A percentile compares a stretch with the other conserved stretches of the same genome.
Evolutionary conservation across 2,113 vertebrate genomes (phyloP).

Genomic region (Silurus asotus): DNA sequence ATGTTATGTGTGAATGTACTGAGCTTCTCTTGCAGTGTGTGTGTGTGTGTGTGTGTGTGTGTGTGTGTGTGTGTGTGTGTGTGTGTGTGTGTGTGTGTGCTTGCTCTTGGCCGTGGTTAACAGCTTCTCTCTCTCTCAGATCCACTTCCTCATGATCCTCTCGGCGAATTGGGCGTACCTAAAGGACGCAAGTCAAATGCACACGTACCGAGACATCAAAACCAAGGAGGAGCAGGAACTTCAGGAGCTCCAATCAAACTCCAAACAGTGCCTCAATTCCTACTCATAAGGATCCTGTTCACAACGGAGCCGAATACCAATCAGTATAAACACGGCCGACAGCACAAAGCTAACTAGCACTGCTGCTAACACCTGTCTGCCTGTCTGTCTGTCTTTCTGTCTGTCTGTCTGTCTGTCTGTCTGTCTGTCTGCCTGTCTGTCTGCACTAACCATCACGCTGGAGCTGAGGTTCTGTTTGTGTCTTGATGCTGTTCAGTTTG

Average conservation of each 20-base stretch:
- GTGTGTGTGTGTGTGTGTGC: constrained; percentile 50
- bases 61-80: no score
- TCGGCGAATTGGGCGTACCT: constrained; percentile 99
- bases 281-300: constrained; percentile 84
- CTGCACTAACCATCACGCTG: neutral
- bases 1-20: constrained; percentile 63
- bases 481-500: neutral
- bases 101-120: constrained; percentile 90
- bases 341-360: constrained; percentile 75
- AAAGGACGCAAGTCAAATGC: constrained; percentile 98
- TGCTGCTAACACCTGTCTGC: constrained; percentile 61
- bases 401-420: no score
- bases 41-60: no score
- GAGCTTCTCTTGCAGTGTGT: constrained; percentile 59
- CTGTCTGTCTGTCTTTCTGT: no score
- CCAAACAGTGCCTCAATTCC: constrained; percentile 99
- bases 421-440: constrained; percentile 54
- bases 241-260: constrained; percentile 96
- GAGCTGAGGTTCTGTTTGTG: rapidly evolving
- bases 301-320: constrained; percentile 28
- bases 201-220: constrained; percentile 99
- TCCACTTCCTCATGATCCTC: constrained; percentile 99
- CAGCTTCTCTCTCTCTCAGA: constrained; percentile 99
- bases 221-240: constrained; percentile 98
- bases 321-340: constrained; percentile 38